Base-by-base conservation (phyloP, 1,140 invertebrate genomes). In the Ceratitis capitata region DNA sequence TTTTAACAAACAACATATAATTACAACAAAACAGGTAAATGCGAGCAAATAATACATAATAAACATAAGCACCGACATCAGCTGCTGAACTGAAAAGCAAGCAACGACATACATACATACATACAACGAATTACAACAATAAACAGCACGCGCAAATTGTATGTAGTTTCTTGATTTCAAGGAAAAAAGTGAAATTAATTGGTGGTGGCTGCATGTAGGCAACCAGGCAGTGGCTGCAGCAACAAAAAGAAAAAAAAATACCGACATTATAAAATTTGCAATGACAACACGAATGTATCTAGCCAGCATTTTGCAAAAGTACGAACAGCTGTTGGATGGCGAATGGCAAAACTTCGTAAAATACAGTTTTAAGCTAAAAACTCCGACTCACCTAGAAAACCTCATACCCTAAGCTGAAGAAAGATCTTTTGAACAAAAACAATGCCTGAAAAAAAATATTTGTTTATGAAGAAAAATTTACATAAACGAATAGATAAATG, bases 111-210 rank as follows among this genome's bases (percentile, higher is more conserved):
- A 19, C 53, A 23, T n/a, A n/a, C n/a, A 29, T 19, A 61, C 23
- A 9, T 61, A 26, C n/a, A 61, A 61, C n/a, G 29, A 61, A 26
- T 61, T 78, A 78, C 69, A 78, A 45, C 23, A 78, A 78, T 78
- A 78, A 78, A 23, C 69, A 78, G 69, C 69, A 78, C 69, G 69
- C 69, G 69, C 35, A 78, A 78, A 78, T 78, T 78, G 69, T 78
- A 7, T 78, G 69, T 78, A 45, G 69, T 78, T 78, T n/a, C n/a
- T 78, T 78, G 69, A 35, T 45, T 47, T 78, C 69, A 78, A 78
- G 69, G 69, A 78, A 78, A 78, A 78, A 78, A 78, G 69, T 45
- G 69, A 78, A 78, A 78, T 78, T 78, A 78, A 78, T 78, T 78
- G n/a, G n/a, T n/a, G n/a, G 69, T 47, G 69, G 23, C 39, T 42